Evolutionary conservation across 2,888 invertebrate genomes (phyloP), one percentile per base, ranked within the genome.

Genomic region (Notodonta ziczac): DNA sequence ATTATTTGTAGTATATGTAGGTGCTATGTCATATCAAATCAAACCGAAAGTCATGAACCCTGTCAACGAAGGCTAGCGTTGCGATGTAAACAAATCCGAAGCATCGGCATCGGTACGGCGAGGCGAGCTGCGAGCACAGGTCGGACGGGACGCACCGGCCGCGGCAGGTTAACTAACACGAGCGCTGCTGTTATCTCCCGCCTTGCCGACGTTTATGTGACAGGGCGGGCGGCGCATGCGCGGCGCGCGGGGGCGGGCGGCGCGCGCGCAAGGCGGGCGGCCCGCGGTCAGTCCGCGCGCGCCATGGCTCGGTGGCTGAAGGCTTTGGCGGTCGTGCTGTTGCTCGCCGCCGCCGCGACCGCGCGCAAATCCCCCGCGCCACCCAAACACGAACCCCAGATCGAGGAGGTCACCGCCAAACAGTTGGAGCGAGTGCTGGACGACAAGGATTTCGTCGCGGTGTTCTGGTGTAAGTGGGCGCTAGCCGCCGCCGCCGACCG

Each of bases 391-490:
- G 96, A 96, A 86, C 95, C 97, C 89, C 96, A 97, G 94, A 98
- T 98, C 95, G 98, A 98, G 94, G 98, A 98, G 94, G 97, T 98
- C 94, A 97, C 97, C 93, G 96, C 97, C 89, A 98, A 98, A 94
- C 97, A 98, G 94, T 96, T 98, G 94, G 98, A 98, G 89, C 96
- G 97, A 89, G 95, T 98, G 83, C 95, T 98, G 89, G 96, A 96
- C 91, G 97, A 97, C 82, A 97, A 98, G 96, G 98, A 98, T 94
- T 98, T 97, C 95, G 97, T 98, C 90, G 98, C 98, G 89, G 98
- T 98, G 94, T 98, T 97, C 94, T 98, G 98, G 97, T 98, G 98
- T 98, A 97, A 98, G 98, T 97, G 94, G 69, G 60, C 69, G 75
- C 71, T 64, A 70, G 73, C 72, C 74, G 78, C 73, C 70, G 70